Base-by-base conservation (phyloP, 2,113 vertebrate genomes). In the Xiphorhynchus elegans region DNA sequence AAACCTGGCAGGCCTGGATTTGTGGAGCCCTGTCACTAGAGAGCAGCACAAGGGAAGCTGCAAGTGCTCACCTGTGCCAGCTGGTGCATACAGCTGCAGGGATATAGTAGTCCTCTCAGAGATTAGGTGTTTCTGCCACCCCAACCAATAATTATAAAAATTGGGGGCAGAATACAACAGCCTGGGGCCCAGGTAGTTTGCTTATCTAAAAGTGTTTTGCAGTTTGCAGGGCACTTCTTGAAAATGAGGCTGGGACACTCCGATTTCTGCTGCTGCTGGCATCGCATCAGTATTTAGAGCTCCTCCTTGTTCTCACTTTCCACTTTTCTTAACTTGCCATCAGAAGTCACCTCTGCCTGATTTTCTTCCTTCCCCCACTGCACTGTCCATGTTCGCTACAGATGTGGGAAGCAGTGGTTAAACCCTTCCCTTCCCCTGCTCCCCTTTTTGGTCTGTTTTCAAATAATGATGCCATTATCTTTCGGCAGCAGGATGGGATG, bases 391-490 rank as follows among this genome's bases (percentile, higher is more conserved):
- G 29, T 67, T 85, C 1, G 1, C 50, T 63, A 24, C 56, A 72
- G 85, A 86, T 55, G 44, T n/a, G 25, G 72, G 72, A 86, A 91
- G 55, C 76, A 68, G 79, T 70, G 44, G 59, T 74, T 89, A 90
- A 95, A 74, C 31, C 29, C 29, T 84, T 66, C 60, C 52, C 29
- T 75, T n/a, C 42, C 23, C 26, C 29, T 18, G 8, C 10, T 46
- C 63, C 17, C 23, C 46, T 44, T 81, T 89, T 86, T 42, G 35
- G 49, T 95, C 64, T 63, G 0, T 84, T 93, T 89, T 94, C 90
- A 81, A 77, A 84, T 95, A 96, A 90, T 17, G 60, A 72, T 93
- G 76, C 79, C 72, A 77, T 96, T 92, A 92, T 94, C 93, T 97
- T 92, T 60, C 5, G 3, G 62, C 80, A 76, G 76, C 76, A 89